These are phyloP conservation scores for Suncus etruscus DNA, from an alignment of 2,113 vertebrate genomes.

Conservation along the genomic window DNA sequence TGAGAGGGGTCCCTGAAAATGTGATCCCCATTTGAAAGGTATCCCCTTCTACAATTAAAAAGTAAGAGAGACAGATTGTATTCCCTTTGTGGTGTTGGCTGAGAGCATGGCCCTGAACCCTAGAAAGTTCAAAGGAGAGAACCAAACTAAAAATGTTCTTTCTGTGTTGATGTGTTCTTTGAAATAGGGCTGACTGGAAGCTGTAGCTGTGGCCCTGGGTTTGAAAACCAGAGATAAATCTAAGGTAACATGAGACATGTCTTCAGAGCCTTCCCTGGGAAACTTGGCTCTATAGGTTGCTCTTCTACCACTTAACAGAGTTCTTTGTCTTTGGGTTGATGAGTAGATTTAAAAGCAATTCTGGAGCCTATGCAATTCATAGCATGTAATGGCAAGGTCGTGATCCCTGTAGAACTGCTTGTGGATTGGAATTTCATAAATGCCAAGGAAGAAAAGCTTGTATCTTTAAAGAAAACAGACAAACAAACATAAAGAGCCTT, in stretches of 20 bases:
- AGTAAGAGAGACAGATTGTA: neutral
- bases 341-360: conserved; percentile 83
- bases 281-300: conserved; percentile 69
- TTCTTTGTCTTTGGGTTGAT: conserved; percentile 85
- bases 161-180: conserved; percentile 58
- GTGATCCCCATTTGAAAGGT: too few species aligned
- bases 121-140: neutral
- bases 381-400: conserved; percentile 83
- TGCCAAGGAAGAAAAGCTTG: conserved; percentile 71
- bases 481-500: too few species aligned
- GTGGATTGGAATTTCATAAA: conserved; percentile 80
- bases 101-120: neutral
- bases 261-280: conserved; percentile 77
- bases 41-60: too few species aligned
- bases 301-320: conserved; percentile 76
- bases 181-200: conserved; percentile 63
- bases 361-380: conserved; percentile 78
- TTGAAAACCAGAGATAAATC: conserved; percentile 86
- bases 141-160: neutral
- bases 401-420: conserved; percentile 64
- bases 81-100: neutral
- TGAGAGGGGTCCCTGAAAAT: too few species aligned
- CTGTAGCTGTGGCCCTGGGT: conserved; percentile 66
- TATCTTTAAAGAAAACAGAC: conserved; percentile 28
- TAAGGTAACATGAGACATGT: conserved; percentile 80